Evolutionary conservation across 2,797 vertebrate genomes (phyloP).

Genomic region (Enteromius anoplus): DNA sequence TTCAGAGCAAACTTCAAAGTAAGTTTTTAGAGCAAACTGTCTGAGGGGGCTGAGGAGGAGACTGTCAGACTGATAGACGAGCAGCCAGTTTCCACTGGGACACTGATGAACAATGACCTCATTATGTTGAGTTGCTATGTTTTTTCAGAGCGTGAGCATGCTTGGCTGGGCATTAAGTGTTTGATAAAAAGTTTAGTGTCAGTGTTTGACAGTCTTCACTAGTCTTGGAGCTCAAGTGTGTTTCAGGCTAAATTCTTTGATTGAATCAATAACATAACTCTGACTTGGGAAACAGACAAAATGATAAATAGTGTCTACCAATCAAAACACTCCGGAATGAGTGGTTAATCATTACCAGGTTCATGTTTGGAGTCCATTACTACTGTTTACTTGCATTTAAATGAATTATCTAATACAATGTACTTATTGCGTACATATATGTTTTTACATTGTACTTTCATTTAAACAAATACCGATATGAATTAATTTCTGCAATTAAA

Average conservation of each 20-base stretch:
- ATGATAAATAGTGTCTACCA: not conserved
- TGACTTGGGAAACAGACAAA: not conserved
- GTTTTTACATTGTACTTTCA: no score
- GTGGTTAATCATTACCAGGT: not conserved
- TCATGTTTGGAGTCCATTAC: no score
- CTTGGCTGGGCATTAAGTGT: conserved; percentile 39
- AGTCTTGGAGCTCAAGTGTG: not conserved
- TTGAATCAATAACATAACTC: not conserved
- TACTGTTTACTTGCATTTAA: no score
- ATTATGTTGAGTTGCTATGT: conserved; percentile 22
- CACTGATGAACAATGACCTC: conserved; percentile 32
- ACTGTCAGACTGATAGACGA: conserved; percentile 29
- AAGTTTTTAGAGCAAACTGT: conserved; percentile 19
- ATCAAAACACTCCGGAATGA: not conserved
- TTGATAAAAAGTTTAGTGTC: conserved; percentile 37
- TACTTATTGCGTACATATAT: no score
- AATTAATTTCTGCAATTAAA: no score
- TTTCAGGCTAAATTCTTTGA: conserved; percentile 1
- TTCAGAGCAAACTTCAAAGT: conserved; percentile 29
- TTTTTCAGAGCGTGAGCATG: conserved; percentile 28
- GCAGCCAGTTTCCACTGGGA: conserved; percentile 33
- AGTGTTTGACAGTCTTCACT: not conserved
- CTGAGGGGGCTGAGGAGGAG: conserved; percentile 19
- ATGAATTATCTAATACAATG: no score
- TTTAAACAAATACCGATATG: no score